Evolutionary conservation across 1,140 invertebrate species (phyloP).

Genomic region (Neuroterus valhalla): DNA sequence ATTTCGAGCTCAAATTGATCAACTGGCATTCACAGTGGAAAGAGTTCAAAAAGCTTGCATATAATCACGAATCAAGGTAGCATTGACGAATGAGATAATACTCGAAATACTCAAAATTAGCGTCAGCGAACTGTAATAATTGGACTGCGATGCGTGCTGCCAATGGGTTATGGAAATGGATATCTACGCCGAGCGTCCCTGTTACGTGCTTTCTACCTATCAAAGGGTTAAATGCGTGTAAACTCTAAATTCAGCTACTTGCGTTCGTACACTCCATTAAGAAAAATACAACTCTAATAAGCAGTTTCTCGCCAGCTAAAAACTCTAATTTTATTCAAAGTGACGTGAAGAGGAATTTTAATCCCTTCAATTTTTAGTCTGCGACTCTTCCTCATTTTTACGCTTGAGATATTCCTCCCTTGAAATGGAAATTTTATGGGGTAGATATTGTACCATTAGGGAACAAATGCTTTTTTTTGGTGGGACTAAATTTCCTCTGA

Average conservation of each 20-base stretch:
- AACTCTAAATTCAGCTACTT: constrained; percentile 57
- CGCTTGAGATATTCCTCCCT: constrained; percentile 23
- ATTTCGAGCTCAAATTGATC: no score
- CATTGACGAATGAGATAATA: constrained; percentile 64
- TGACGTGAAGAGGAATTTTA: constrained; percentile 22
- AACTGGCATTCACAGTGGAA: no score
- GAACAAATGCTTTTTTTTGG: background rate
- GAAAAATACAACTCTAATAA: constrained; percentile 17
- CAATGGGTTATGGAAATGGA: constrained; percentile 44
- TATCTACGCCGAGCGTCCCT: constrained; percentile 10
- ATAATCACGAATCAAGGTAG: constrained; percentile 60
- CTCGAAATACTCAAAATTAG: constrained; percentile 64
- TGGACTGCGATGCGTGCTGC: constrained; percentile 54
- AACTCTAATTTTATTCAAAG: constrained; percentile 27
- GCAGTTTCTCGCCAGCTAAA: constrained; percentile 24
- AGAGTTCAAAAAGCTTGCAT: constrained; percentile 12
- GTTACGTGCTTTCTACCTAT: constrained; percentile 49
- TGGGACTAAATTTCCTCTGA: no score
- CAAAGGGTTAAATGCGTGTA: constrained; percentile 66
- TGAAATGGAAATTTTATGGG: constrained; percentile 19
- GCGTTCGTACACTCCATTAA: background rate
- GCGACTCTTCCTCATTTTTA: background rate
- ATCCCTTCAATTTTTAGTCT: constrained; percentile 10
- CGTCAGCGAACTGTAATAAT: constrained; percentile 63
- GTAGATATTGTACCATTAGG: background rate